Base-by-base conservation (phyloP, 2,888 invertebrate genomes). In the Cataglyphis altisquamis region DNA sequence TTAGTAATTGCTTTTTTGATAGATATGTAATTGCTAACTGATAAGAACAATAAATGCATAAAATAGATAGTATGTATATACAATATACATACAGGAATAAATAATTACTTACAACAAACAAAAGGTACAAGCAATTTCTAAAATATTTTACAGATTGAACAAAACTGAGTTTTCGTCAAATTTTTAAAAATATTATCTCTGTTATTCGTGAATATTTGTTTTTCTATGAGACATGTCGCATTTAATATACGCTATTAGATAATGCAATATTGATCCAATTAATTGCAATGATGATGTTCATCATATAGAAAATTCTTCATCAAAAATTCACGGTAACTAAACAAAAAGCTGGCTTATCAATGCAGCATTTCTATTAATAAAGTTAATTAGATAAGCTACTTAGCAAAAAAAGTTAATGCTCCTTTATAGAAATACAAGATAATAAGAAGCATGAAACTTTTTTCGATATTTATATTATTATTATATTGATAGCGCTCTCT, bases 181-280 rank as follows among this genome's bases (percentile, higher is more conserved):
- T 32, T 68, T 52, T 29, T 29, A 18, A 36, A 25, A 32, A 60
- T 25, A 21, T 29, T 29, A 39, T 64, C 18, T 55, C n/a, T 29
- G 21, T 55, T 3, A 21, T 64, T 12, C 18, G 18, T 36, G 32
- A 41, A 45, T 18, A 9, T 18, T 78, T 45, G 45, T 32, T 60
- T 60, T 25, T 18, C 21, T 39, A 52, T 0, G 10, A 60, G 18
- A 78, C 12, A 25, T 41, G n/a, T 48, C 25, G 45, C 48, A 68
- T 41, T 45, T 60, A 21, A 21, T 21, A 45, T 41, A 57, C 18
- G 18, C 21, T 9, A 39, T 67, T 18, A 60, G 45, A 45, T 78
- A 60, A 57, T 21, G n/a, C 41, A 72, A 25, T 45, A 78, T 78
- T 78, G 57, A 73, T 80, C 18, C 60, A 80, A 36, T 45, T 80